Evolutionary conservation across 1,140 invertebrate genomes (phyloP).

Genomic region (Monomorium pharaonis): DNA sequence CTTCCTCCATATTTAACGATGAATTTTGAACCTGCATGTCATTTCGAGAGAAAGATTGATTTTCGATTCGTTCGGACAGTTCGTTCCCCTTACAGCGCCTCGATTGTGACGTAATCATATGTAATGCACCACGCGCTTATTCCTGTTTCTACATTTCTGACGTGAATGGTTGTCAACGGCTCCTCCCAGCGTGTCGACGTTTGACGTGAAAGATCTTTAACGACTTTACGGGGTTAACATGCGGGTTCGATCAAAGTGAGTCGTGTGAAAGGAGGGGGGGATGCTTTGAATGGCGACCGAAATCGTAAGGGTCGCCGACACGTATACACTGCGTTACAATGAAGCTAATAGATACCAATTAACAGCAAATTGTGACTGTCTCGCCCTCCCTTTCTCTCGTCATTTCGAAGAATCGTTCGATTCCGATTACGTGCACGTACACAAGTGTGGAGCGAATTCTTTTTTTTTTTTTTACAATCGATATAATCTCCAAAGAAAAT

Average conservation of each 20-base stretch:
- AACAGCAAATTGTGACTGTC: slow-evolving; percentile 72
- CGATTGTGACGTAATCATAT: slow-evolving; percentile 9
- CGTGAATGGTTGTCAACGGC: slow-evolving; percentile 22
- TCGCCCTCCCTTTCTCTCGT: slow-evolving; percentile 60
- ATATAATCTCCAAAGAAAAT: not conserved
- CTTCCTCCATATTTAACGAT: not conserved
- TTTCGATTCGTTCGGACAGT: not conserved
- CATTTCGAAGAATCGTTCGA: slow-evolving; percentile 41
- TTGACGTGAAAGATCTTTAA: slow-evolving; percentile 63
- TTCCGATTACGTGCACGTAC: not conserved
- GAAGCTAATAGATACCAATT: slow-evolving; percentile 80
- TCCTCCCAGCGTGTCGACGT: not conserved
- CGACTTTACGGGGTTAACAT: slow-evolving; percentile 61
- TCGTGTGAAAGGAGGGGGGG: slow-evolving; percentile 48
- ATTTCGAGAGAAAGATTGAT: not conserved
- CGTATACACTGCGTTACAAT: slow-evolving; percentile 73
- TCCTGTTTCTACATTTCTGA: not conserved
- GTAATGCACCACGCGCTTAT: slow-evolving; percentile 1
- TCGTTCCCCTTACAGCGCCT: not conserved
- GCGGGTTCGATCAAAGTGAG: slow-evolving; percentile 65
- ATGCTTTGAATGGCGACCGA: slow-evolving; percentile 51
- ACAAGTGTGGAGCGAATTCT: not conserved
- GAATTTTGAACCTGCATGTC: not conserved
- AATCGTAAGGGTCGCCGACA: slow-evolving; percentile 60
- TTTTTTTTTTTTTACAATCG: not conserved